These are phyloP conservation scores for Rhea pennata DNA, from an alignment of 2,113 vertebrate species.

Conservation along the genomic window DNA sequence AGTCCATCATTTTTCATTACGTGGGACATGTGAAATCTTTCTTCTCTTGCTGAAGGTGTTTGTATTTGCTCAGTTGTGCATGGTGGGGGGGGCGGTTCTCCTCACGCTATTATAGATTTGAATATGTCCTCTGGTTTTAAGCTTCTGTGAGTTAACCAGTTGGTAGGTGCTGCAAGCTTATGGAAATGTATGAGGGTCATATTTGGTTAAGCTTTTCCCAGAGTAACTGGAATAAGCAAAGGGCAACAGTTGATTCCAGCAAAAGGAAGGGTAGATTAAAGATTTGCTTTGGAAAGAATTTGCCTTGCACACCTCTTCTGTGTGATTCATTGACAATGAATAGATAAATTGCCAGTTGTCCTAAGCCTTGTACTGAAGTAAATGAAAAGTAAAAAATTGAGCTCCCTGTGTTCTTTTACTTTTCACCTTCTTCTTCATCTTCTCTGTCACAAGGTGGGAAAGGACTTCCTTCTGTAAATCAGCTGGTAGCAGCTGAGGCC, in stretches of 20 bases:
- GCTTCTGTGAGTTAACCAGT: neutral
- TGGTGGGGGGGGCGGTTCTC: neutral
- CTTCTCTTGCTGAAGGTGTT: slow-evolving; percentile 21
- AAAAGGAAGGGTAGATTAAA: neutral
- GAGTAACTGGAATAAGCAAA: neutral
- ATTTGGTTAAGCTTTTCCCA: neutral
- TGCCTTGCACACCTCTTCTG: neutral
- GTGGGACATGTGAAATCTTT: neutral
- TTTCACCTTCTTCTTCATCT: neutral
- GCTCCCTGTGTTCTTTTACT: neutral
- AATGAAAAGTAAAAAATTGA: slow-evolving; percentile 18
- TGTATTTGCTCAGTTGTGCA: neutral
- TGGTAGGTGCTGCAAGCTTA: neutral
- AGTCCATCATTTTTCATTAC: neutral
- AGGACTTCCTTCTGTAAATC: neutral
- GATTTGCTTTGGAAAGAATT: neutral
- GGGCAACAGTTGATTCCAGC: neutral
- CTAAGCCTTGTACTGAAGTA: neutral
- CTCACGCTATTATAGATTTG: neutral
- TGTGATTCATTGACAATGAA: neutral
- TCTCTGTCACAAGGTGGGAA: neutral
- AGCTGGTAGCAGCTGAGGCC: neutral
- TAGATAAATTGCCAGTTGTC: neutral
- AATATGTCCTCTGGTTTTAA: neutral
- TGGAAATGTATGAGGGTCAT: neutral